These are phyloP conservation scores for Sciurus carolinensis DNA, from an alignment of 2,797 vertebrate genomes.

Conservation along the genomic window DNA sequence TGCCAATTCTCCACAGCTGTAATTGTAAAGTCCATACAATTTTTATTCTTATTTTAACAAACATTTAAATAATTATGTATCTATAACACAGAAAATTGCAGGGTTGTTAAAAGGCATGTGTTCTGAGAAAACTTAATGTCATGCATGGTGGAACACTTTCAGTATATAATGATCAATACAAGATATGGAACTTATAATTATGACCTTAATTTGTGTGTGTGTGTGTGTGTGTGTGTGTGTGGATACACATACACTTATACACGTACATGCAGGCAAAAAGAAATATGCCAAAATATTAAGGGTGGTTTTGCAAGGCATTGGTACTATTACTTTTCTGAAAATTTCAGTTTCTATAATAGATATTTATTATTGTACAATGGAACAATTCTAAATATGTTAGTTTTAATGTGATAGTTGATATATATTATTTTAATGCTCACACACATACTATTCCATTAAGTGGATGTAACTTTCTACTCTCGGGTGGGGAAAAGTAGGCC, in stretches of 20 bases:
- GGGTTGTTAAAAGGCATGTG: not conserved
- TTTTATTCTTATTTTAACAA: slow-evolving; percentile 34
- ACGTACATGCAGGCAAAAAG: not conserved
- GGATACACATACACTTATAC: not conserved
- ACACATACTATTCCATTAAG: not conserved
- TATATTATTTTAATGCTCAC: not conserved
- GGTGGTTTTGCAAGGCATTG: not conserved
- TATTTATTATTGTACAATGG: not conserved
- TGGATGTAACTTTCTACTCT: not conserved
- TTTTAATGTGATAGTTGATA: not conserved
- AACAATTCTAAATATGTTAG: not conserved
- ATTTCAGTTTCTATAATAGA: not conserved
- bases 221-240: not conserved
- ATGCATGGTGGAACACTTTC: slow-evolving; percentile 53
- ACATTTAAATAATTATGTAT: slow-evolving; percentile 57
- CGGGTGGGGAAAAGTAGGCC: not conserved
- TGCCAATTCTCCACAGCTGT: not conserved
- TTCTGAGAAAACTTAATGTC: slow-evolving; percentile 43
- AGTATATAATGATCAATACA: not conserved
- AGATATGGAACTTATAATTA: slow-evolving; percentile 21
- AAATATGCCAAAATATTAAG: slow-evolving; percentile 46
- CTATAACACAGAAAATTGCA: not conserved
- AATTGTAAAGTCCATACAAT: not conserved
- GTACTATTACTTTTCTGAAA: slow-evolving; percentile 15
- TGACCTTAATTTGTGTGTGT: not conserved